A percentile compares a stretch with the other conserved stretches of the same genome.
These are phyloP conservation scores for Euclidia mi DNA, from an alignment of 2,888 invertebrate species.

Conservation along the genomic window DNA sequence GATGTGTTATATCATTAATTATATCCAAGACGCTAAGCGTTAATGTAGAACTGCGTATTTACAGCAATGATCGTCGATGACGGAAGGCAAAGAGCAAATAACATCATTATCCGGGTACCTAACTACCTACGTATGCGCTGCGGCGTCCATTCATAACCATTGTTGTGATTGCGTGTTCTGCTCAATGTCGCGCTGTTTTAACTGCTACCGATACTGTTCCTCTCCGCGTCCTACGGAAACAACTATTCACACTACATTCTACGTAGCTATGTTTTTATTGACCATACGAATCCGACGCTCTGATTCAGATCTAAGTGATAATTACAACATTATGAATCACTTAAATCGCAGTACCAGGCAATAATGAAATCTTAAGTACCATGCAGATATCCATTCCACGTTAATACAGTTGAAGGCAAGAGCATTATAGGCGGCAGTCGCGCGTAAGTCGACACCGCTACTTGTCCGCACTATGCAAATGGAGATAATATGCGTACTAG, in stretches of 20 bases:
- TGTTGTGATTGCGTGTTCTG: constrained; percentile 78
- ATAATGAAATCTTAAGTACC: background rate
- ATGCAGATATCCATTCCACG: constrained; percentile 47
- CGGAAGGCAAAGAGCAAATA: constrained; percentile 83
- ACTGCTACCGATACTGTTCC: constrained; percentile 47
- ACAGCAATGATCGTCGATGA: constrained; percentile 71
- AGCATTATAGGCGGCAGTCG: constrained; percentile 73
- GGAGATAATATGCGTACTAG: constrained; percentile 83
- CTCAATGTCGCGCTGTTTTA: constrained; percentile 80
- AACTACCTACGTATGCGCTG: constrained; percentile 68
- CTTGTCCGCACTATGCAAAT: constrained; percentile 87
- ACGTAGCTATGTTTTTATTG: constrained; percentile 9
- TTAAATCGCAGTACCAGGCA: background rate
- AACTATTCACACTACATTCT: background rate
- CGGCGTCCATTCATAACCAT: constrained; percentile 82
- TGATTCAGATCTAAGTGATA: background rate
- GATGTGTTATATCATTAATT: background rate
- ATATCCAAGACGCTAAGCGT: background rate
- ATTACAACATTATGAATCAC: constrained; percentile 6
- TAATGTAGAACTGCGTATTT: constrained; percentile 17
- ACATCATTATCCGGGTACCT: constrained; percentile 82
- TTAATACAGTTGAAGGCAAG: constrained; percentile 67
- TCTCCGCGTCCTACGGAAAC: constrained; percentile 24
- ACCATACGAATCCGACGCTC: background rate
- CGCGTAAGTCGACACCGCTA: constrained; percentile 82